Evolutionary conservation across 1,140 invertebrate genomes (phyloP).

Genomic region (Neoseiulus cucumeris): DNA sequence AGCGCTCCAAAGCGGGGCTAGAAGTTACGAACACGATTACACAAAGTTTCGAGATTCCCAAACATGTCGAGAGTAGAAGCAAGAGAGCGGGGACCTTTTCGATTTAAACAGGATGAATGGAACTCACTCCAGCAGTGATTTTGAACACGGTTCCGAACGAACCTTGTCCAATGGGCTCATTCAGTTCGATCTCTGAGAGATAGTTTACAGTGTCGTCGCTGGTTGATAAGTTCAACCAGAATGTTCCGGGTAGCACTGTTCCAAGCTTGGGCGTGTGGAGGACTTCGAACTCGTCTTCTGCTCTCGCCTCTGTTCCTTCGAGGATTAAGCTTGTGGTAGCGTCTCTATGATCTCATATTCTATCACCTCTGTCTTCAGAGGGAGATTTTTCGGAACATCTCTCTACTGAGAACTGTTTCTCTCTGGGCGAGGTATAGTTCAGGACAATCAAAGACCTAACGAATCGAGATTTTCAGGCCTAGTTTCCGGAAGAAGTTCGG

Average conservation of each 20-base stretch:
- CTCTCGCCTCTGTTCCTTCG: too few relatives aligned
- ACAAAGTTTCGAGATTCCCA: not conserved
- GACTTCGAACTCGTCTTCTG: too few relatives aligned
- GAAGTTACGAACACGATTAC: too few relatives aligned
- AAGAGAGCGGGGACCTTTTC: not conserved
- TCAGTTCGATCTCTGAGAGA: not conserved
- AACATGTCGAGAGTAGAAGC: not conserved
- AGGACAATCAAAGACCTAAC: too few relatives aligned
- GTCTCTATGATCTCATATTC: too few relatives aligned
- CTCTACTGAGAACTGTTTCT: too few relatives aligned
- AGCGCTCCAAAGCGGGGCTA: not conserved
- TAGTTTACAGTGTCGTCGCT: not conserved
- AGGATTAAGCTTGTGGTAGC: too few relatives aligned
- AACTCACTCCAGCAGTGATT: not conserved
- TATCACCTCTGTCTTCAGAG: too few relatives aligned
- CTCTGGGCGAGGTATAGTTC: too few relatives aligned
- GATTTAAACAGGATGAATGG: not conserved
- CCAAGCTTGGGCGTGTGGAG: not conserved
- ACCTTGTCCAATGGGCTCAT: not conserved
- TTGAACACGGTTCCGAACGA: slow-evolving; percentile 5
- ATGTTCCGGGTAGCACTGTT: not conserved
- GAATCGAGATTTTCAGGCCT: too few relatives aligned
- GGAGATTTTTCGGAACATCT: too few relatives aligned
- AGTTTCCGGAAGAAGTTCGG: too few relatives aligned
- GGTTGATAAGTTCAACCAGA: not conserved